A percentile compares a stretch with the other conserved stretches of the same genome.
These are phyloP conservation scores for Rhabdomys dilectus DNA, from an alignment of 2,113 vertebrate species.

Conservation along the genomic window DNA sequence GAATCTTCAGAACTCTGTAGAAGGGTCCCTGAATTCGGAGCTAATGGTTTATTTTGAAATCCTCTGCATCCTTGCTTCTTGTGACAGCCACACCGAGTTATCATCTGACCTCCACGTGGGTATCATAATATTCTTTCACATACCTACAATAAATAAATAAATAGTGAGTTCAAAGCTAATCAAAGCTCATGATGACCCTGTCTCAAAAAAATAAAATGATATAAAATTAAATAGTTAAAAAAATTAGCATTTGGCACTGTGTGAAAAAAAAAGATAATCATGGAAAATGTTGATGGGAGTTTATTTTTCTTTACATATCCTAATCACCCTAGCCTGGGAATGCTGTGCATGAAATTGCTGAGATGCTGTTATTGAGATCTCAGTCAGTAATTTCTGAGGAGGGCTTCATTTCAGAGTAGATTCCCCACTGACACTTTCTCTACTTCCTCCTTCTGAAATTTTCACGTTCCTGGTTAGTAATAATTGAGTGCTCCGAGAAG, in stretches of 20 bases:
- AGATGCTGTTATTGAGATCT: neutral
- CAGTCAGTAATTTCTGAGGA: too few relatives aligned
- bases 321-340: neutral
- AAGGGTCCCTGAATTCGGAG: neutral
- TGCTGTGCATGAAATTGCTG: neutral
- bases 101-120: neutral
- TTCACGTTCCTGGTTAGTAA: neutral
- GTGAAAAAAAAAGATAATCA: neutral
- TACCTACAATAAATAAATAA: neutral
- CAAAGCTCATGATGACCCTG: neutral
- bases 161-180: neutral
- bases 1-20: neutral
- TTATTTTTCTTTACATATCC: slow-evolving; percentile 6
- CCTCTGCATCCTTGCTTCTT: neutral
- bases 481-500: neutral
- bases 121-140: neutral
- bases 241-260: neutral
- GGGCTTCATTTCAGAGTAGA: neutral
- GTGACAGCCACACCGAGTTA: neutral
- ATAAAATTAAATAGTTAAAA: neutral
- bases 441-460: neutral
- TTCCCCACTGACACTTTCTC: fast-evolving
- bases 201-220: too few relatives aligned
- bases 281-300: neutral
- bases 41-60: neutral